phyloP scores from a whole-genome alignment of 2,888 invertebrate genomes.

The Candidula unifasciata region DNA sequence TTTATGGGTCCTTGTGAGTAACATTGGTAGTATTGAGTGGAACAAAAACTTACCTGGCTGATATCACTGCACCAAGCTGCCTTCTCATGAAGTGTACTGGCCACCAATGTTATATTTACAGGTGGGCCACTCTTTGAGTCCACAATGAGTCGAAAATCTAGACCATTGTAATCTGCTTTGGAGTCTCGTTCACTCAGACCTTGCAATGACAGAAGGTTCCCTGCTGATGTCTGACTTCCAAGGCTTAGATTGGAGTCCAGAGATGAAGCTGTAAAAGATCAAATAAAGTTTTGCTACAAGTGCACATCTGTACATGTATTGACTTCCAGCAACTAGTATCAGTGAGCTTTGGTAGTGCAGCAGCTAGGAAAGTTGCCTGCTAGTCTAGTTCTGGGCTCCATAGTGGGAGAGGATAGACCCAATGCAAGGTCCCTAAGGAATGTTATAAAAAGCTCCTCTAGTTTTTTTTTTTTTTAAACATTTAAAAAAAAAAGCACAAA shows the following conservation, averaged over 20 bases:
- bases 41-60: conserved; percentile 82
- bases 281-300: not conserved
- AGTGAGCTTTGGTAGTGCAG: not conserved
- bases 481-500: too few relatives aligned
- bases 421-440: too few relatives aligned
- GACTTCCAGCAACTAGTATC: not conserved
- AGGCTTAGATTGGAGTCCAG: conserved; percentile 73
- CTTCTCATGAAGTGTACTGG: conserved; percentile 90
- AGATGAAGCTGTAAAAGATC: conserved; percentile 69
- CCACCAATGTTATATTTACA: conserved; percentile 83
- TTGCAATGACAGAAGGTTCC: conserved; percentile 67
- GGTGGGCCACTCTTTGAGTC: conserved; percentile 84
- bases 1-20: too few relatives aligned
- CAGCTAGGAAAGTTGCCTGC: too few relatives aligned
- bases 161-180: conserved; percentile 80
- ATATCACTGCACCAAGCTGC: conserved; percentile 96
- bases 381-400: too few relatives aligned
- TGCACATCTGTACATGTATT: not conserved
- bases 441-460: too few relatives aligned
- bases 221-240: conserved; percentile 68
- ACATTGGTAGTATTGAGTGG: too few relatives aligned
- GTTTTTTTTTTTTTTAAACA: too few relatives aligned
- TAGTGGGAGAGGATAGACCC: too few relatives aligned
- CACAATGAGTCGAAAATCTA: conserved; percentile 86
- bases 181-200: conserved; percentile 60